Base-by-base conservation (phyloP, 2,113 vertebrate genomes). In the Gasterosteus nipponicus region DNA sequence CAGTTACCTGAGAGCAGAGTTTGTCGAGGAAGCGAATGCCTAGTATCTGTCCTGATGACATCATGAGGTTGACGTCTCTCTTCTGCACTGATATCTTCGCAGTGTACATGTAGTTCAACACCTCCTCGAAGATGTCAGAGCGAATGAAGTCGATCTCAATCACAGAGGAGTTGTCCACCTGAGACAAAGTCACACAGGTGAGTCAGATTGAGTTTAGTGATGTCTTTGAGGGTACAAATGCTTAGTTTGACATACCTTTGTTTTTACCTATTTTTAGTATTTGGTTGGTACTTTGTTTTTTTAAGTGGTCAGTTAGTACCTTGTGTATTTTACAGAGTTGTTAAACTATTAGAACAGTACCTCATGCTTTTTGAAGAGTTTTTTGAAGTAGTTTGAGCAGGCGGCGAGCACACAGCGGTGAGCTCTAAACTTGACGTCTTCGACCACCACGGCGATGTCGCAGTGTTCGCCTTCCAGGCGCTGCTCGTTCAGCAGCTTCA, bases 311-410 rank as follows among this genome's bases (percentile, higher is more conserved):
- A 47, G 19, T 8, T 15, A 47, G 19, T 64, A 92, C 91, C 87
- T 98, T 96, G 5, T 99, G 95, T 76, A 98, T 99, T 83, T 11
- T 10, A 42, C 2, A 7, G 54, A 12, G 22, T 42, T 5, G 98
- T 98, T 87, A 99, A 98, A 60, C 22, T 29, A 63, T 14, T 22
- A 26, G 29, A 2, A n/a, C 31, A 51, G 26, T 73, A 91, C 91
- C 88, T 99, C 97, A 3, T 99, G 95, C 73, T 99, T 99, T 81
- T 99, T 99, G 88, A 99, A 99, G 57, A 99, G 96, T 72, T 98
- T 99, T 59, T 98, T 98, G 91, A 99, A 99, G 94, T 99, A 99
- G 86, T 97, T 97, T 91, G 98, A 99, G 91, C 97, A 99, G 62
- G 98, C 98, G 0, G 98, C 98, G 3, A 99, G 95, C 5, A 99